phyloP scores from a whole-genome alignment of 1,140 invertebrate species.

The Drosophila bocqueti region DNA sequence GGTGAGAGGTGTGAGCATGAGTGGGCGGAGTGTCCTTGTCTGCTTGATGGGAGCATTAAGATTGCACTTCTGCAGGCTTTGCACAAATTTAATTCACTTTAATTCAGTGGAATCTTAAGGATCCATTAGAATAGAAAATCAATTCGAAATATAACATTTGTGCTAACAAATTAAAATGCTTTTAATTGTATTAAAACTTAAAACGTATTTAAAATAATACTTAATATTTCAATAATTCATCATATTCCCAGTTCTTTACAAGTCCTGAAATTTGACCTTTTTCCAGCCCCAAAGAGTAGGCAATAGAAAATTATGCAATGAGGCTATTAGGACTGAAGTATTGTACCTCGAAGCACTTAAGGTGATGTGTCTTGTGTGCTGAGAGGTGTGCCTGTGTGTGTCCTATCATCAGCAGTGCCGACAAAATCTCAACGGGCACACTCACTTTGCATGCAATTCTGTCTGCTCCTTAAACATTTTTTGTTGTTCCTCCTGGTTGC shows the following conservation, averaged over 20 bases:
- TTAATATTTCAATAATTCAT: too few relatives aligned
- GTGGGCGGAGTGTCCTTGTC: neutral
- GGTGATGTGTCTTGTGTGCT: neutral
- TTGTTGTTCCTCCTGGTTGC: conserved; percentile 5
- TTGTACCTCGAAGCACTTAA: conserved; percentile 1
- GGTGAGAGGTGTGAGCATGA: neutral
- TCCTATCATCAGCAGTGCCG: conserved; percentile 14
- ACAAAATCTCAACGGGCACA: conserved; percentile 28
- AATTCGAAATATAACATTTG: too few relatives aligned
- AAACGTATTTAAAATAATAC: too few relatives aligned
- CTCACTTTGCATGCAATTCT: conserved; percentile 31
- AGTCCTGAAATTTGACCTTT: neutral
- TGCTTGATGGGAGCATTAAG: conserved; percentile 12
- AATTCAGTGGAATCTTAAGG: too few relatives aligned
- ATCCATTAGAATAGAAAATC: too few relatives aligned
- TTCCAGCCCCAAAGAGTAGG: neutral
- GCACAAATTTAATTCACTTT: neutral
- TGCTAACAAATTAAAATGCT: too few relatives aligned
- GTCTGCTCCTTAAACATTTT: neutral
- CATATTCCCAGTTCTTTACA: neutral
- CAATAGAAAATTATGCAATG: neutral
- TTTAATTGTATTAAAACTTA: too few relatives aligned
- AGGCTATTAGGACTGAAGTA: neutral
- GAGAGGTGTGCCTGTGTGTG: neutral
- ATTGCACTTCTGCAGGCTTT: conserved; percentile 39